Percentiles rank a stretch among this genome's conserved stretches.
Conservation (phyloP, 2,113 vertebrate genomes). For the Agapornis roseicollis region DNA sequence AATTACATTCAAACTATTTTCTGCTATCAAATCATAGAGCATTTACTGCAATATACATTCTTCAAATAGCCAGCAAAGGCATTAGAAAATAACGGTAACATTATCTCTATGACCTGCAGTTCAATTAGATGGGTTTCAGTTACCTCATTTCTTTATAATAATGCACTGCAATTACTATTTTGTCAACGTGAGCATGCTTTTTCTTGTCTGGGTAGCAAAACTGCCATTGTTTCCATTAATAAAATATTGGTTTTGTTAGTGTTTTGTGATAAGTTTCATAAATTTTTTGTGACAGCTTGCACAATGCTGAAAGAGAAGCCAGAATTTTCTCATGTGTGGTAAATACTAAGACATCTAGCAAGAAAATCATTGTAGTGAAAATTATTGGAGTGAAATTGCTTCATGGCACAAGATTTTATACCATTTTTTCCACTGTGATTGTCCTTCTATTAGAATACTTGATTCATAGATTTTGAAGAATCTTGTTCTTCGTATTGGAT, state of each 20-base stretch:
- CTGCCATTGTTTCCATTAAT: background rate
- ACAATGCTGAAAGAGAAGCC: background rate
- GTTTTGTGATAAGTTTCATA: background rate
- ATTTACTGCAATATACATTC: background rate
- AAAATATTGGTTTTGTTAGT: background rate
- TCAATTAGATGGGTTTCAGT: background rate
- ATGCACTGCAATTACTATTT: background rate
- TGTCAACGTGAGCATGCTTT: fast-evolving
- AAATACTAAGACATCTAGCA: background rate
- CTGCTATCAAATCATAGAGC: background rate
- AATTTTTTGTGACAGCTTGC: background rate
- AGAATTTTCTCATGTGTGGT: background rate
- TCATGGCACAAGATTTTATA: background rate
- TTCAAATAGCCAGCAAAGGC: background rate
- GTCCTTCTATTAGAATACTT: background rate
- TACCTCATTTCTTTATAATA: background rate
- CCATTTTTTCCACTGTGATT: background rate
- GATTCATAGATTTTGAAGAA: background rate
- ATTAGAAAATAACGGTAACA: background rate
- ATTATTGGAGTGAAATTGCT: background rate
- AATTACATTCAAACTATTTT: background rate
- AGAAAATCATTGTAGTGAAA: background rate
- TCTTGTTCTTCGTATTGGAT: background rate
- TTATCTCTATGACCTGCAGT: background rate
- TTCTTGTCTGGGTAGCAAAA: background rate